Percentiles rank a stretch among this genome's conserved stretches.
phyloP scores from a whole-genome alignment of 2,888 invertebrate species.

The Empis stercorea region DNA sequence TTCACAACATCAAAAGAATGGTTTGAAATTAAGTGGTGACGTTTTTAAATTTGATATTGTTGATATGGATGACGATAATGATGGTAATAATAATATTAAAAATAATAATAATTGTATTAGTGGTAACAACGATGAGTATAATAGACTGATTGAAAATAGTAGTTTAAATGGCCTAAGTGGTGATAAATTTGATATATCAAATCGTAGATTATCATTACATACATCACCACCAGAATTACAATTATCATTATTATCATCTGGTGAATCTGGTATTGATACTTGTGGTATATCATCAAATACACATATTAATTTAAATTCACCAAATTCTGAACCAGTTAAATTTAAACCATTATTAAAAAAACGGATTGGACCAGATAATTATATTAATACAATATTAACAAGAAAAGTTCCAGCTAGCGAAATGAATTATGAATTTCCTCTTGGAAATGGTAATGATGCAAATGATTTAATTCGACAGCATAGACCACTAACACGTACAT shows the following conservation, averaged over 20 bases:
- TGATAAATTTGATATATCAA: neutral
- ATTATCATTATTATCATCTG: conserved; percentile 25
- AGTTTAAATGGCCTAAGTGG: neutral
- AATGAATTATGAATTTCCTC: conserved; percentile 29
- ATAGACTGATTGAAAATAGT: neutral
- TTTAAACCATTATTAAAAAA: conserved; percentile 47
- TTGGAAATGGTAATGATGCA: conserved; percentile 7
- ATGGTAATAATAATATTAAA: conserved; percentile 36
- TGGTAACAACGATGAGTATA: conserved; percentile 15
- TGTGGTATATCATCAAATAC: conserved; percentile 10
- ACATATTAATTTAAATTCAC: conserved; percentile 9
- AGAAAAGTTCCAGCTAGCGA: conserved; percentile 34
- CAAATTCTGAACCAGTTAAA: conserved; percentile 32
- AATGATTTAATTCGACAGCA: conserved; percentile 39
- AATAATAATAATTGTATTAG: conserved; percentile 39
- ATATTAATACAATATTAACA: conserved; percentile 47
- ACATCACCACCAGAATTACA: conserved; percentile 18
- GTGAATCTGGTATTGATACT: conserved; percentile 1
- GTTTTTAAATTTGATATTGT: conserved; percentile 74
- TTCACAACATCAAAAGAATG: conserved; percentile 27
- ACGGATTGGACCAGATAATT: conserved; percentile 60
- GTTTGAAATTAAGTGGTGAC: conserved; percentile 51
- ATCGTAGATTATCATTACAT: conserved; percentile 3
- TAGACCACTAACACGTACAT: conserved; percentile 54
- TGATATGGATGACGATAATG: conserved; percentile 56